These are phyloP conservation scores for Heterodera schachtii DNA, from an alignment of 1,140 invertebrate species.

Conservation along the genomic window DNA sequence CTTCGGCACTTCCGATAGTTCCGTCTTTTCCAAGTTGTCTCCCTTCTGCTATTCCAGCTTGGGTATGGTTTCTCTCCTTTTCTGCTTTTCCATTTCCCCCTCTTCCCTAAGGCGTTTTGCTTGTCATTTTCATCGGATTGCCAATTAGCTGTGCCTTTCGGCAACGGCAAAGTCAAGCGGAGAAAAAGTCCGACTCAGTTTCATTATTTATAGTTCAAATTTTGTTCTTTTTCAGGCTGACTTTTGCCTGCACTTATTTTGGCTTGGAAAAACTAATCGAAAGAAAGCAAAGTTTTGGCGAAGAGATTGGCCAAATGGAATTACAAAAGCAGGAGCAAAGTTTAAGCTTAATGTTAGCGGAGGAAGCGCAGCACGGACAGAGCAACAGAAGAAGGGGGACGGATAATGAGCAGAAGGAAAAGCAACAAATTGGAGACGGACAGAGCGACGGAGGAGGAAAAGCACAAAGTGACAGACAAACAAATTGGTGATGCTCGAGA, in stretches of 20 bases:
- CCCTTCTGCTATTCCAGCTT: constrained; percentile 38
- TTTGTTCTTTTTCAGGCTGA: constrained; percentile 1
- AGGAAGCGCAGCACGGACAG: no score
- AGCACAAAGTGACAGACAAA: no score
- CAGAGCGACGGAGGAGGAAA: no score
- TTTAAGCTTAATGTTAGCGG: no score
- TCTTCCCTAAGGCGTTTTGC: constrained; percentile 9
- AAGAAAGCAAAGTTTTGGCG: not conserved
- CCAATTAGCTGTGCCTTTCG: not conserved
- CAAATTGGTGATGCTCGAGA: no score
- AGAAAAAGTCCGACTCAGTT: constrained; percentile 13
- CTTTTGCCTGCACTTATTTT: not conserved
- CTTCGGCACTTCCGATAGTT: constrained; percentile 33
- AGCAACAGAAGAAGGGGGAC: no score
- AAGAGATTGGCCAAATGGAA: not conserved
- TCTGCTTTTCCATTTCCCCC: not conserved
- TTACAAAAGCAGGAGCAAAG: no score
- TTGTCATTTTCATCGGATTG: constrained; percentile 20
- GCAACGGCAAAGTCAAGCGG: not conserved
- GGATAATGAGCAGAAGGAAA: no score
- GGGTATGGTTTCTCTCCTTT: constrained; percentile 11
- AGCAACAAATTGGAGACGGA: no score
- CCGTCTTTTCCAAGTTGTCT: constrained; percentile 32
- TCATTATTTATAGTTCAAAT: not conserved
- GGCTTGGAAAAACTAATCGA: not conserved